A percentile compares a stretch with the other conserved stretches of the same genome.
Evolutionary conservation across 2,797 vertebrate species (phyloP).

Genomic region (Argyrosomus regius): DNA sequence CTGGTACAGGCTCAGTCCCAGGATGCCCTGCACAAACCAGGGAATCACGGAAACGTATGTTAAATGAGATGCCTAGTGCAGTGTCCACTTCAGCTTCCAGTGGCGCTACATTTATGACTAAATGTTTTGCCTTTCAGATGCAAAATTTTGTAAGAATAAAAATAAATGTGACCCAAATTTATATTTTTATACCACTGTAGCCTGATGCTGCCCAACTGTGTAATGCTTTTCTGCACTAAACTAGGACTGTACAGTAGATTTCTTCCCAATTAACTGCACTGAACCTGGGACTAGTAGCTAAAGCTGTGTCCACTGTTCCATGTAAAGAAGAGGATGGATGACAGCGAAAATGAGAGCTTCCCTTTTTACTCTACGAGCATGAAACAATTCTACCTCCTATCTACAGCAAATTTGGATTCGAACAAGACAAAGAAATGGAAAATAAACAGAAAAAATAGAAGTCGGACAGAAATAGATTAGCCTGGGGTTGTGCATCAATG

Average conservation of each 20-base stretch:
- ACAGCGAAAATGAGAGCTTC: background rate
- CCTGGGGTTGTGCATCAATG: constrained; percentile 35
- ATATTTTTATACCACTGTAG: background rate
- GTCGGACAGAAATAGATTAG: constrained; percentile 54
- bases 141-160: background rate
- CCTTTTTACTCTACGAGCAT: constrained; percentile 4
- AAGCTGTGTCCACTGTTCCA: background rate
- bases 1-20: constrained; percentile 96
- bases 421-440: constrained; percentile 7
- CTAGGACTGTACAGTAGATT: background rate
- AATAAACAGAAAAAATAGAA: constrained; percentile 16
- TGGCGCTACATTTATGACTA: background rate
- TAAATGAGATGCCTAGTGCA: background rate
- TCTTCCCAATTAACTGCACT: constrained; percentile 15
- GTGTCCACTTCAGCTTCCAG: background rate
- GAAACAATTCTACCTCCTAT: background rate
- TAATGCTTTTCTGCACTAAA: background rate
- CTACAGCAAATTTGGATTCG: constrained; percentile 7
- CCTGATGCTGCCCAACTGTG: background rate
- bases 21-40: constrained; percentile 89
- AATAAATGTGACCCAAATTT: background rate
- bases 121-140: background rate
- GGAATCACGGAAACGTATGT: background rate
- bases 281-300: background rate
- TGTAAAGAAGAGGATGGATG: background rate